Conservation (phyloP, 2,888 invertebrate genomes). For the Acronicta leporina region DNA sequence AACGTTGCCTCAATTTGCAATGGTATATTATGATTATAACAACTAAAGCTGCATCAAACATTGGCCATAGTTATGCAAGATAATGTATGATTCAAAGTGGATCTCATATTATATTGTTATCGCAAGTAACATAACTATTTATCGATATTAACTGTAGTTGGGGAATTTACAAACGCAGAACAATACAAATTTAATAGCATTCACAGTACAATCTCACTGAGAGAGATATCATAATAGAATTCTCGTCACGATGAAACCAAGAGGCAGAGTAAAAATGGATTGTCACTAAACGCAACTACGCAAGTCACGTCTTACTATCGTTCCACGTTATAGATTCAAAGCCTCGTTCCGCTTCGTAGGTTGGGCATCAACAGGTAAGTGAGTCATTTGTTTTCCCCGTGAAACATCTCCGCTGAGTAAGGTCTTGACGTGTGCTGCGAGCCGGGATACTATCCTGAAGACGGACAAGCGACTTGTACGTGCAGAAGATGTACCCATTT, state of each 20-base stretch:
- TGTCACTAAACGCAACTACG: conserved; percentile 61
- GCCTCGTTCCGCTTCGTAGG: conserved; percentile 64
- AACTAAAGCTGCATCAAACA: neutral
- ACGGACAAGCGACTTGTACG: conserved; percentile 61
- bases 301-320: conserved; percentile 71
- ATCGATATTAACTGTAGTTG: too few relatives aligned
- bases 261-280: conserved; percentile 72
- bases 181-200: too few relatives aligned
- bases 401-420: conserved; percentile 74
- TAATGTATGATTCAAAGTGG: conserved; percentile 25
- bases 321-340: conserved; percentile 65
- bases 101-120: conserved; percentile 31
- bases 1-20: too few relatives aligned
- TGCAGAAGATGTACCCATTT: conserved; percentile 51
- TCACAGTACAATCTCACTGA: neutral
- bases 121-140: conserved; percentile 5
- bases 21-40: too few relatives aligned
- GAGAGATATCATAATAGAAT: conserved; percentile 34
- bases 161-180: too few relatives aligned
- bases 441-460: conserved; percentile 50
- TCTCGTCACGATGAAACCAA: conserved; percentile 54
- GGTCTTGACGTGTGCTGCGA: conserved; percentile 67
- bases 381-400: conserved; percentile 79
- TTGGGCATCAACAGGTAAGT: conserved; percentile 83
- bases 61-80: conserved; percentile 4